Base-by-base conservation (phyloP, 1,140 invertebrate species). In the Scaptomyza pallida region DNA sequence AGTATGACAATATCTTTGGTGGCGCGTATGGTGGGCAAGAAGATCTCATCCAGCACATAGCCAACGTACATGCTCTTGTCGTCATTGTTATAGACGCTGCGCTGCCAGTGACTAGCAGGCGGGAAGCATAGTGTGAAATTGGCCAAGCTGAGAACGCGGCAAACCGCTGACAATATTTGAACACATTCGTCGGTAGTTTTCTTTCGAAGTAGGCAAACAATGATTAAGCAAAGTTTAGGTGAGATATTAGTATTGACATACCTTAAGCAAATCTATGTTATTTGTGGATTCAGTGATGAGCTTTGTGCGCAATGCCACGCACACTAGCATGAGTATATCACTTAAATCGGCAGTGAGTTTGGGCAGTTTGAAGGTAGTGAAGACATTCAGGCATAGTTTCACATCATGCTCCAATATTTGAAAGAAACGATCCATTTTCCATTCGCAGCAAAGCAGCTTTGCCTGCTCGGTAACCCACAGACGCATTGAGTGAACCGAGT, bases 71-170 rank as follows among this genome's bases (percentile, higher is more conserved):
- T 68, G 48, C 78, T 89, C 63, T 90, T 90, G 33, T 85, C 75
- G 19, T 86, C 89, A 15, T 91, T 80, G 21, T 86, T 75, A 48
- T 79, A 89, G 17, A 76, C 33, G 9, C 62, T 89, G 5, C 89
- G 78, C 44, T 91, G 89, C 95, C 95, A 96, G 51, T 94, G 94
- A 35, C 91, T 92, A 35, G 93, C 92, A n/a, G 90, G 89, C 17
- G 96, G 96, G 91, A 96, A 96, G 70, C 95, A 95, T 92, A 96
- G 95, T 5, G 95, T 95, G 30, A 96, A 92, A 85, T 95, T 95
- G 6, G 95, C 95, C 51, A 96, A 91, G 83, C 95, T 95, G 1
- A 94, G 93, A 5, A 95, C 94, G 8, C 94, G 93, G 78, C 95
- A 96, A 26, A 96, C 94, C 8, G 92, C 93, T 6, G 95, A 94